Percentiles rank a stretch among this genome's conserved stretches.
Conservation (phyloP, 2,113 vertebrate species). For the Callocephalon fimbriatum region DNA sequence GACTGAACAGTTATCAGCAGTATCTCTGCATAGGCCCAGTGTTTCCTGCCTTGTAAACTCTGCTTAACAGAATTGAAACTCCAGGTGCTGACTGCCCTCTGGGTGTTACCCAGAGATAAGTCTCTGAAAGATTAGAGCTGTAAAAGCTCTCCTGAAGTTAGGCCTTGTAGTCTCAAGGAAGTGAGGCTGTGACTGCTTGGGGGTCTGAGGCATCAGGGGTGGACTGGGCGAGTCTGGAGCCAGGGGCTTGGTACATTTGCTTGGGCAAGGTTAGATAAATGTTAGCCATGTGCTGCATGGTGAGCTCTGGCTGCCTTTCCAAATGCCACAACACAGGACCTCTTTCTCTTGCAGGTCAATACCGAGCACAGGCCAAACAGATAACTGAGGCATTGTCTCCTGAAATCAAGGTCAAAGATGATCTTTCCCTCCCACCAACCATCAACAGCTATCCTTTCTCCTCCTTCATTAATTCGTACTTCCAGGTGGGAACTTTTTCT, state of each 20-base stretch:
- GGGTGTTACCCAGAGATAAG: background rate
- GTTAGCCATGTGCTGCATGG: background rate
- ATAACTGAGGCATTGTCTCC: conserved; percentile 82
- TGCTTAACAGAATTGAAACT: background rate
- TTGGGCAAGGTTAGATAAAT: background rate
- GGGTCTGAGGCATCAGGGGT: background rate
- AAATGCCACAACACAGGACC: background rate
- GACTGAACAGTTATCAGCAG: background rate
- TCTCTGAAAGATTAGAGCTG: background rate
- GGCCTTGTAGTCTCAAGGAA: background rate
- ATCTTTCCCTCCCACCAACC: conserved; percentile 76
- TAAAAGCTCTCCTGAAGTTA: background rate
- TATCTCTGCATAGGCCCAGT: background rate
- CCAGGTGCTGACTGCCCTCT: background rate
- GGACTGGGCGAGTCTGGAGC: background rate
- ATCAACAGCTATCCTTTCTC: conserved; percentile 87
- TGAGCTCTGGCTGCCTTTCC: background rate
- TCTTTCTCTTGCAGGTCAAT: conserved; percentile 59
- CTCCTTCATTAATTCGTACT: conserved; percentile 79
- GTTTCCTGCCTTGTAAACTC: background rate
- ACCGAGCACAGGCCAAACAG: conserved; percentile 28
- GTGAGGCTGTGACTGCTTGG: background rate
- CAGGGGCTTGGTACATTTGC: background rate
- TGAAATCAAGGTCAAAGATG: conserved; percentile 81
- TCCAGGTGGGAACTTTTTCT: conserved; percentile 78